Evolutionary conservation across 1,140 invertebrate species (phyloP), one percentile per base, ranked within the genome.

Genomic region (Saccostrea cuccullata): DNA sequence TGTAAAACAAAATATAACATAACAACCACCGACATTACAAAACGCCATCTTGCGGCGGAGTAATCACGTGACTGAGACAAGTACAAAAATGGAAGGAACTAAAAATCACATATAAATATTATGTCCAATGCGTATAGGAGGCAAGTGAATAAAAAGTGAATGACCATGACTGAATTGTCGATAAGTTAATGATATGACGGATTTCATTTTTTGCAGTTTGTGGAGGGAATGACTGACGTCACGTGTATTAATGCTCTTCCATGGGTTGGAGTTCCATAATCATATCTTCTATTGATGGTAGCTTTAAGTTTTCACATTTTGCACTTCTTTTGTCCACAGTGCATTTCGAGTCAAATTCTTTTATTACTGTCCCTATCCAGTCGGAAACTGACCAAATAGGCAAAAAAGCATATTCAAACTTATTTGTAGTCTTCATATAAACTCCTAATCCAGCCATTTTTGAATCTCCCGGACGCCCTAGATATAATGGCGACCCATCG

Each of bases 381-480:
- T 89, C 89, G 0, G 84, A 87, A 55, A 89, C 73, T 55, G 89
- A 87, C 89, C 89, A 89, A 11, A 89, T 56, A 47, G 89, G 89
- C 64, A 89, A 87, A 58, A 89, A 89, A 13, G 60, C 55, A 64
- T 73, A 82, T 73, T 87, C 83, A 56, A 55, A 84, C 56, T 60
- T 20, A 30, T 86, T 84, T n/a, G 84, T 70, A 55, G 73, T 82
- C 86, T 84, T 82, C 15, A 70, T 77, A 15, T 82, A 47, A 20
- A 82, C 82, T 11, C 89, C 89, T 11, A 89, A 4, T 4, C 89
- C 89, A 58, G 89, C 89, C 1, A 89, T 84, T 13, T 73, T 73
- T 11, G 84, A 58, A 73, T 89, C 83, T 55, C 89, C 84, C 13
- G 89, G 60, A 26, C 82, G 70, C 12, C 89, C 89, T 20, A 89